Conservation (phyloP, 2,113 vertebrate genomes). For the Lasiurus cinereus region DNA sequence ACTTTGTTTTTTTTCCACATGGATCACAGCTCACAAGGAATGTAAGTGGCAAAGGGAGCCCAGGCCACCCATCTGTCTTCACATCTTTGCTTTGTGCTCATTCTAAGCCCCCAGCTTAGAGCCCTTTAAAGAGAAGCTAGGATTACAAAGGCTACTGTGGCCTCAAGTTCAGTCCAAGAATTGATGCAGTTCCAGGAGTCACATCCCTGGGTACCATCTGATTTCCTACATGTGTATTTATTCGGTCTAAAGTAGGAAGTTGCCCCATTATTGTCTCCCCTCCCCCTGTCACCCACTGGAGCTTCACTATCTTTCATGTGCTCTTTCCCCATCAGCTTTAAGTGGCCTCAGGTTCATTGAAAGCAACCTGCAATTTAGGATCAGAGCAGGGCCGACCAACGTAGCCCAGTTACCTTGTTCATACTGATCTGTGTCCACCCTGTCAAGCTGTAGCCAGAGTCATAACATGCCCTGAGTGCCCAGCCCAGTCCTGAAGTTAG, state of each 20-base stretch:
- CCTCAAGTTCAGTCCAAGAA: not conserved
- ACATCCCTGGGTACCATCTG: not conserved
- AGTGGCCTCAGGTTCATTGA: not conserved
- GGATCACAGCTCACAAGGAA: not conserved
- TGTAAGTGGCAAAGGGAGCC: not conserved
- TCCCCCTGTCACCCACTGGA: too few relatives aligned
- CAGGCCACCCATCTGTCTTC: too few relatives aligned
- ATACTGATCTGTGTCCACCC: not conserved
- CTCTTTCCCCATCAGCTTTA: not conserved
- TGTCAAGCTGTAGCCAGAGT: not conserved
- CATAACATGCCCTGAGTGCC: accelerated
- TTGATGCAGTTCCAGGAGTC: too few relatives aligned
- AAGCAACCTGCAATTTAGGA: not conserved
- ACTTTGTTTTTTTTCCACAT: not conserved
- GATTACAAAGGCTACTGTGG: not conserved
- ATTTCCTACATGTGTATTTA: not conserved
- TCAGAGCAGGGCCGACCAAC: not conserved
- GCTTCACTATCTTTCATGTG: not conserved
- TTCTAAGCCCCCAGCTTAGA: too few relatives aligned
- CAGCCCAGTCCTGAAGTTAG: not conserved
- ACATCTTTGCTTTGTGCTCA: not conserved
- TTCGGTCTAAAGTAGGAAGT: accelerated
- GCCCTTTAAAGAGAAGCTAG: not conserved
- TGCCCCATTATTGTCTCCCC: accelerated
- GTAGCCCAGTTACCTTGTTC: not conserved